Base-by-base conservation (phyloP, 2,888 invertebrate genomes). In the Troides oblongomaculatus region DNA sequence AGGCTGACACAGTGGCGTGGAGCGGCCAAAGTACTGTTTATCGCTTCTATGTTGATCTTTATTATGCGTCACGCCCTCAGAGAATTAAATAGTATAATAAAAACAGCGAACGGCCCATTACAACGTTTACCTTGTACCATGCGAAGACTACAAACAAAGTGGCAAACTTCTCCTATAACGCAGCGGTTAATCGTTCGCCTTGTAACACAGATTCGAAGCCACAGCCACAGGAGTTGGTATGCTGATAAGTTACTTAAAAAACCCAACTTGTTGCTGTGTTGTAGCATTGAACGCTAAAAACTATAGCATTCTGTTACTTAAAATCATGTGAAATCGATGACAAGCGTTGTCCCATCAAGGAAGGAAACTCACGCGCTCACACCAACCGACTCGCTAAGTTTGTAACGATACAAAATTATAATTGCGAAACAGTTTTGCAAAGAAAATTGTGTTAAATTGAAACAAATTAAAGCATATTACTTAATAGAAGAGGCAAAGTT, bases 31-130 rank as follows among this genome's bases (percentile, higher is more conserved):
- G 8, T 57, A 17, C n/a, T 46, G 23, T 21, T 66, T 62, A 59
- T 65, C 61, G 61, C 17, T 18, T 36, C 39, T 39, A 46, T 46
- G 62, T 50, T 46, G 68, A 59, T 60, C 61, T 62, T 64, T 65
- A 65, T 62, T 59, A 53, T 56, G 62, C 69, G 69, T 69, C 59
- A 64, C 59, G 39, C 59, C 53, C 64, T 64, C 36, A 5, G 4
- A 8, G 36, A 14, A 64, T 63, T 25, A 53, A 63, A 50, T 30
- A 56, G 36, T 21, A 12, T 46, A 43, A 46, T 62, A 62, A 46
- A 62, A 46, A 30, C 30, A 30, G 14, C 25, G 10, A 62, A 62
- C 23, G 4, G 10, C 17, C 23, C 17, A 46, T 23, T n/a, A 17
- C 6, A 1, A 62, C 17, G 17, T 12, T 23, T 62, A 23, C 46